Evolutionary conservation across 2,888 invertebrate species (phyloP), one percentile per base, ranked within the genome.

Genomic region (Hypsopygia costalis): DNA sequence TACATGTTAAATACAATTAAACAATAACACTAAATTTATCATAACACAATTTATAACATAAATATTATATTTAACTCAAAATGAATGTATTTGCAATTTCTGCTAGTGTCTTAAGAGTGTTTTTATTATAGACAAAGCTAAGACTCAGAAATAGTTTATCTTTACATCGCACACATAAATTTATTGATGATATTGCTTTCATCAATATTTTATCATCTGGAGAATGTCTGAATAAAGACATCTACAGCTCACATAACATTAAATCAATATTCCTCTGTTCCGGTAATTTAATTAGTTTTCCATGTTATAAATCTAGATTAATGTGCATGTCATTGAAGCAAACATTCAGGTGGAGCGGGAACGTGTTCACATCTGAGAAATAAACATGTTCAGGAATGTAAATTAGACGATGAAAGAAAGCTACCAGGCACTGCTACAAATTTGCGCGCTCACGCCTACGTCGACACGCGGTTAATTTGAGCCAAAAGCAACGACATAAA

Each of bases 401-500:
- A 25, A 25, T 25, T 25, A 25, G 25, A 6, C 6, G 34, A 25
- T 30, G 21, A 40, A 37, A 39, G 33, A 33, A 39, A 39, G 27
- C 30, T 28, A 34, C 28, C 11, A 8, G 36, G 27, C 58, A 63
- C 52, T 58, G 57, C 58, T 58, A 72, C 72, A 73, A 76, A 81
- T 85, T 82, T 74, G 79, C 71, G 62, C 58, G 62, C 62, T 75
- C 74, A 80, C 85, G 82, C 82, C 82, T 77, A 75, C 75, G 62
- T 54, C 62, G 65, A 70, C 81, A 67, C 68, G 70, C 65, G 55
- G 75, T 78, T 87, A 86, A 86, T 87, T 83, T 85, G 81, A 69
- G 52, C 81, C 80, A 76, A 82, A 86, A 77, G 74, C 68, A 76
- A 73, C 55, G 66, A 65, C 76, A 86, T 87, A 87, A 86, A 87